Evolutionary conservation across 1,140 invertebrate species (phyloP).

Genomic region (Ganaspis sp.): DNA sequence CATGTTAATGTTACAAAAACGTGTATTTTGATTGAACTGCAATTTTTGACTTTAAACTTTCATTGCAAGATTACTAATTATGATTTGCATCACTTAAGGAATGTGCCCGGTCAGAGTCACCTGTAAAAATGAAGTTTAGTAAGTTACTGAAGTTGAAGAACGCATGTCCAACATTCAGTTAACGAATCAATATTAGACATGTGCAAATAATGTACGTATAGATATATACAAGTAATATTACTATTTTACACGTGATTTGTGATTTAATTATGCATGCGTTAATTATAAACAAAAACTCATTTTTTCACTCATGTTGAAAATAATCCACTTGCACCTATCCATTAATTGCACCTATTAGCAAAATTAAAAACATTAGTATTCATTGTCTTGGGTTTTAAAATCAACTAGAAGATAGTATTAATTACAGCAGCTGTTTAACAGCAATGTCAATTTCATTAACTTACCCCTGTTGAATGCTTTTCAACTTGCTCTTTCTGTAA

Average conservation of each 20-base stretch:
- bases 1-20: not conserved
- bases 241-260: slow-evolving; percentile 6
- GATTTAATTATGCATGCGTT: not conserved
- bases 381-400: no score
- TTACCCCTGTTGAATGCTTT: not conserved
- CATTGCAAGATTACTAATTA: slow-evolving; percentile 7
- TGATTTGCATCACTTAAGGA: not conserved
- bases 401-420: no score
- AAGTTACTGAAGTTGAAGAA: slow-evolving; percentile 9
- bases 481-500: not conserved
- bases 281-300: not conserved
- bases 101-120: not conserved
- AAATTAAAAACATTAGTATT: no score
- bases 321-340: no score
- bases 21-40: no score
- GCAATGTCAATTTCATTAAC: no score
- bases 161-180: slow-evolving; percentile 6
- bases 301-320: not conserved
- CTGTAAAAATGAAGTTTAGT: slow-evolving; percentile 2
- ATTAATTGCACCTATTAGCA: no score
- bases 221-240: not conserved
- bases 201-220: not conserved
- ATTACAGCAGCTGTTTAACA: no score
- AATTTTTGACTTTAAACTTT: not conserved
- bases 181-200: slow-evolving; percentile 10